Base-by-base conservation (phyloP, 2,888 invertebrate genomes). In the Pristionchus japonicus region DNA sequence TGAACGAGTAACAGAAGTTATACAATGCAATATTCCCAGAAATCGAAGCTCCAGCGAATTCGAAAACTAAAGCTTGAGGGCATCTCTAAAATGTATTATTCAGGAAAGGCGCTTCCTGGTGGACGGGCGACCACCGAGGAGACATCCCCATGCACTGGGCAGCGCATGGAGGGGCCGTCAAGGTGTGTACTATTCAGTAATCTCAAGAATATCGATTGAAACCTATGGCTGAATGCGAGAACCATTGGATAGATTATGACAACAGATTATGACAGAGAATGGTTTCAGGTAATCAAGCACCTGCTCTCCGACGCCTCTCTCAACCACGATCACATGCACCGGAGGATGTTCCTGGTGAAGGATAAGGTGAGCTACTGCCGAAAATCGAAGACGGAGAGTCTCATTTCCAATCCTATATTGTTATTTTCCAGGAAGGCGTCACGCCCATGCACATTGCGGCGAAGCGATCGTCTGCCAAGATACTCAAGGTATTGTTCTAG, bases 371-470 rank as follows among this genome's bases (percentile, higher is more conserved):
- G n/a, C n/a, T n/a, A n/a, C n/a, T n/a, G n/a, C n/a, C n/a, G n/a
- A n/a, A n/a, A n/a, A n/a, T n/a, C n/a, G n/a, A n/a, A n/a, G n/a
- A n/a, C n/a, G n/a, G n/a, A n/a, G n/a, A n/a, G n/a, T n/a, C n/a
- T n/a, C n/a, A n/a, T n/a, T n/a, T n/a, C 7, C 6, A 64, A n/a
- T 64, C 6, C n/a, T n/a, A n/a, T 31, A n/a, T n/a, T 77, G 15
- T 3, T 40, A 6, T 77, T 82, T 4, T 31, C 23, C 80, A 87
- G 13, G 91, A 91, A 17, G 89, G 88, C 20, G 92, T 94, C 13
- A 94, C 93, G 1, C 92, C 94, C 1, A 49, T 94, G 9, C 94
- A 94, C 74, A 90, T 94, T 13, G 93, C 94, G 2, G 93, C 93
- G 2, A 89, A 90, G 2, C 90, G 91, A 52, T 86, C 86, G 15